Evolutionary conservation across 2,797 vertebrate species (phyloP).

Genomic region (Gallinago solitaria): DNA sequence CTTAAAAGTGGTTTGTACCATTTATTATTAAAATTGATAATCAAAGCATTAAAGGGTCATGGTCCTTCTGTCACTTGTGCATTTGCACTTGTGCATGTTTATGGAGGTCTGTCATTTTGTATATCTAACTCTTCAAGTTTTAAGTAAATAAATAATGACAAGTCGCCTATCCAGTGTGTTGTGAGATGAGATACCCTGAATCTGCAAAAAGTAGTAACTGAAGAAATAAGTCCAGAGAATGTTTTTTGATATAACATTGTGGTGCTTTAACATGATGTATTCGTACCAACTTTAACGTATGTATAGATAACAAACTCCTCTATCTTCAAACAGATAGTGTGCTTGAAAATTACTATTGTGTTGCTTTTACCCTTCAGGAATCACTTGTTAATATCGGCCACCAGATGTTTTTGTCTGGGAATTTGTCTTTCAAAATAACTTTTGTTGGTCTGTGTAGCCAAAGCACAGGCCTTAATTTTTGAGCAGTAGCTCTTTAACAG

Average conservation of each 20-base stretch:
- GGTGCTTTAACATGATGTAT: neutral
- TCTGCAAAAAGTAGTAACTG: neutral
- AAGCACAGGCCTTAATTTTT: neutral
- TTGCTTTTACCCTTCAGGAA: neutral
- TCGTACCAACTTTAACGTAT: neutral
- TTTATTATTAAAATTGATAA: neutral
- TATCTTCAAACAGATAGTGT: neutral
- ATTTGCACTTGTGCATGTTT: neutral
- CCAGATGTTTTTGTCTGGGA: neutral
- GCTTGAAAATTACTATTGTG: neutral
- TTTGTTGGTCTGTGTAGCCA: neutral
- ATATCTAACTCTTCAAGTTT: neutral
- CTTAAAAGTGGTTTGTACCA: neutral
- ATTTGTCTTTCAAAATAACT: neutral
- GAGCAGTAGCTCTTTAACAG: neutral
- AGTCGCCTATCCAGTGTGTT: neutral
- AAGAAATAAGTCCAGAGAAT: neutral
- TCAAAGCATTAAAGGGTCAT: neutral
- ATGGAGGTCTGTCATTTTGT: neutral
- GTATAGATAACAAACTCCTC: neutral
- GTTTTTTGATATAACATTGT: neutral
- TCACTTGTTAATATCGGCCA: neutral
- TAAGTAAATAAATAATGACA: neutral
- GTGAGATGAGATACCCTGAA: neutral
- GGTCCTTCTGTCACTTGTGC: neutral